Conservation (phyloP, 2,797 vertebrate species). For the Platyrinchus mystaceus region DNA sequence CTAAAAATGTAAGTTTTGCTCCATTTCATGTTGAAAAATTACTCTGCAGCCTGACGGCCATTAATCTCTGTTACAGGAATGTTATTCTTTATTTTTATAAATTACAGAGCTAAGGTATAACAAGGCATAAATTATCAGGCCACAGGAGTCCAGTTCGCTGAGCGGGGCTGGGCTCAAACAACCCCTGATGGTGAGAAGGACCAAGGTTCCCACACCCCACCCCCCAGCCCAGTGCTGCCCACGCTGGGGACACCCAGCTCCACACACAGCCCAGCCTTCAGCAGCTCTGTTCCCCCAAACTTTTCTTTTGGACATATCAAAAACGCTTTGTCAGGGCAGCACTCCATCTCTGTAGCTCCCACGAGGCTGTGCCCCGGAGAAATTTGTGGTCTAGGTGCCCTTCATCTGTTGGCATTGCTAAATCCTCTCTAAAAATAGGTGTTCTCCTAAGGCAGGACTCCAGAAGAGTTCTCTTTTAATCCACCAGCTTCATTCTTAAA, state of each 20-base stretch:
- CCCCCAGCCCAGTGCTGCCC: not conserved
- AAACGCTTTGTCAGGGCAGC: not conserved
- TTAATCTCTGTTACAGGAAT: conserved; percentile 37
- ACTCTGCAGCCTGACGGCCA: not conserved
- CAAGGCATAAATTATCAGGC: conserved; percentile 33
- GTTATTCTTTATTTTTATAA: conserved; percentile 24
- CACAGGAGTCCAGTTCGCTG: not conserved
- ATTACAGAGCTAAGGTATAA: conserved; percentile 6
- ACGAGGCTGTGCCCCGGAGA: accelerated
- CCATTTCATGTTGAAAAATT: conserved; percentile 61
- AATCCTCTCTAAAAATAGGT: not conserved
- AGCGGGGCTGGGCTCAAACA: not conserved
- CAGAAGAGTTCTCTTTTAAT: not conserved
- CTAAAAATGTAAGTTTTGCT: conserved; percentile 59
- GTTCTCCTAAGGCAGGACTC: not conserved
- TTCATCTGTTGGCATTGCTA: not conserved
- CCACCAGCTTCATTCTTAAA: not conserved
- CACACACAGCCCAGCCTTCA: not conserved
- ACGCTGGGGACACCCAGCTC: not conserved
- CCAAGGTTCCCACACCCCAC: not conserved
- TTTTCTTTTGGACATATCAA: not conserved
- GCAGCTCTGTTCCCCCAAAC: not conserved
- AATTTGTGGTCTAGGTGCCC: not conserved
- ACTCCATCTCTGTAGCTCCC: not conserved
- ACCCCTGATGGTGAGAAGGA: not conserved